Base-by-base conservation (phyloP, 2,888 invertebrate species). In the Chydorus sphaericus region DNA sequence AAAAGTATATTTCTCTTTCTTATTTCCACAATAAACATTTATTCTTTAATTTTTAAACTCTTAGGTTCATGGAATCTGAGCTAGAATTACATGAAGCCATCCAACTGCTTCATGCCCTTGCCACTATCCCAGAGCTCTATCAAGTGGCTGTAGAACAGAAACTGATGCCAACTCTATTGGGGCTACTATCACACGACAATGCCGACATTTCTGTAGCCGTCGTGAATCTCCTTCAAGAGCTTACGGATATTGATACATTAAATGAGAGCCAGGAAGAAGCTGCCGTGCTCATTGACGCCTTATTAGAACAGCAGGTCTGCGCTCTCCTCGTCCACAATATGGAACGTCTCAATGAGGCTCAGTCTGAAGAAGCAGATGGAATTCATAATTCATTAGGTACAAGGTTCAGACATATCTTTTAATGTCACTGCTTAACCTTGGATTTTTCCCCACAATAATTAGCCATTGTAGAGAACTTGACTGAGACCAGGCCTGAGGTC, bases 161-260 rank as follows among this genome's bases (percentile, higher is more conserved):
- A 65, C 85, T 91, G 53, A 77, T 97, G 36, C 85, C 89, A 59
- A 90, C 91, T 53, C 70, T 98, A n/a, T 71, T 98, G 38, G 92
- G 96, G 66, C 75, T 98, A 56, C 71, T 98, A 10, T 82, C 88
- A 23, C 98, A 98, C 73, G 96, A 97, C 65, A 98, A 99, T 70
- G 89, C 92, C 48, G 97, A 91, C 72, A 82, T 94, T 61, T 80
- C 87, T 23, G 84, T 86, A 51, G 85, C 84, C 62, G 81, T 86
- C 48, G 82, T 89, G 7, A 75, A 77, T 65, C 67, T 82, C 31
- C 57, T 87, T 55, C 71, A 79, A 67, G 97, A 98, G 70, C 72
- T 99, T 54, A 93, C 94, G 3, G 98, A 98, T 74, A 87, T 92
- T 3, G 96, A 97, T 68, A 90, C 92, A 61, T 74, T 94, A n/a